Conservation (phyloP, 2,113 vertebrate species). For the Anser brachyrhynchus region DNA sequence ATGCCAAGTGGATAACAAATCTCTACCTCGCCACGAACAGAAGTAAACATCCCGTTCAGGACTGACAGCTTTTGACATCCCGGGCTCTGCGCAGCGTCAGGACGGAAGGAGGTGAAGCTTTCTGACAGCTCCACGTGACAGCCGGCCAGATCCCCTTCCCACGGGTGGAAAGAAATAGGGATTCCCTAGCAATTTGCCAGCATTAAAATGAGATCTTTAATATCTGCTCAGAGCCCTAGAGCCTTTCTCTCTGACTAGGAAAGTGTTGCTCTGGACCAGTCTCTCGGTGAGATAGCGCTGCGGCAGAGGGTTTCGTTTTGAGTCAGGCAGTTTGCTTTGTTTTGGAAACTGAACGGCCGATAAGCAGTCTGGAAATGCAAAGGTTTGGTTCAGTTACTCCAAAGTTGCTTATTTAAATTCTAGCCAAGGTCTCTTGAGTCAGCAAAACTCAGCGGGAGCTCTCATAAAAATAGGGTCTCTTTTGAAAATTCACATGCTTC, state of each 20-base stretch:
- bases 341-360: background rate
- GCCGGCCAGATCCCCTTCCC: background rate
- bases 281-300: background rate
- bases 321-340: background rate
- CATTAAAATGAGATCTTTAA: background rate
- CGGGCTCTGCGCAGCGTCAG: constrained; percentile 9
- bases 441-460: constrained; percentile 59
- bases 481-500: constrained; percentile 67
- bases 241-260: background rate
- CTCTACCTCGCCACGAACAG: background rate
- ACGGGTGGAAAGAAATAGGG: background rate
- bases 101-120: background rate
- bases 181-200: constrained; percentile 20
- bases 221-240: background rate
- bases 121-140: background rate
- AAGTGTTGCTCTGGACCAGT: background rate
- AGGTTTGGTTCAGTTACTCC: constrained; percentile 20
- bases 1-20: background rate
- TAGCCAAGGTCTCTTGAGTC: constrained; percentile 65
- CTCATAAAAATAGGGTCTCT: constrained; percentile 69
- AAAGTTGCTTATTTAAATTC: constrained; percentile 50
- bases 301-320: background rate
- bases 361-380: background rate
- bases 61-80: background rate
- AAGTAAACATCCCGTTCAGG: constrained; percentile 12